Conservation (phyloP, 30 jellyfish, hydroid and myxozoan genomes). For the Aurelia sp. region DNA sequence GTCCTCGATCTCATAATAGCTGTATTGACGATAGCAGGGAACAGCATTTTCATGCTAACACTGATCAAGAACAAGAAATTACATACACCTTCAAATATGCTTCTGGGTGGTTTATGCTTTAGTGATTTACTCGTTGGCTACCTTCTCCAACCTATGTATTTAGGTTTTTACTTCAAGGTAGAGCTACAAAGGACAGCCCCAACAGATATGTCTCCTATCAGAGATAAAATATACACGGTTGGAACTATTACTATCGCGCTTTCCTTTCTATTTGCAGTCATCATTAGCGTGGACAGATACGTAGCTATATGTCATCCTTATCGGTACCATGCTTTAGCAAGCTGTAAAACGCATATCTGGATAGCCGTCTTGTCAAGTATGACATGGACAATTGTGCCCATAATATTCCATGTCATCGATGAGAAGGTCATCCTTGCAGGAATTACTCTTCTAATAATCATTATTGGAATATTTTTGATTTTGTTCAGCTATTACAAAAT, state of each 20-base stretch:
- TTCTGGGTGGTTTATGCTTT: not conserved
- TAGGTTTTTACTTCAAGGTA: not conserved
- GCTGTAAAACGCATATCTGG: not conserved
- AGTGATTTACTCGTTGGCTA: not conserved
- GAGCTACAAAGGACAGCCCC: not conserved
- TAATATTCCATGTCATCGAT: not conserved
- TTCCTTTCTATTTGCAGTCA: not conserved
- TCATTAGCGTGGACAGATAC: constrained; percentile 10
- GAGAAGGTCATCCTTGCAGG: not conserved
- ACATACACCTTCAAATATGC: constrained; percentile 7
- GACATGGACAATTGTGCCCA: not conserved
- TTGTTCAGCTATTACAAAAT: not conserved
- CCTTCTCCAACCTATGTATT: not conserved
- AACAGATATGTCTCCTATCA: not conserved
- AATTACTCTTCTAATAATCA: not conserved
- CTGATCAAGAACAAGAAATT: not conserved
- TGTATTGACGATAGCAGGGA: not conserved
- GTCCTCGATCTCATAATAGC: not conserved
- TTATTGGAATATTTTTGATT: not conserved
- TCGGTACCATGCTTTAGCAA: constrained; percentile 1
- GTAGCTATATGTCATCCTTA: constrained; percentile 10
- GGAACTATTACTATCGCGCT: not conserved
- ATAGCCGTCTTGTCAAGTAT: not conserved
- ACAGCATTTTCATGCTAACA: not conserved
- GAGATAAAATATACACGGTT: not conserved